Evolutionary conservation across 2,113 vertebrate genomes (phyloP), one percentile per base, ranked within the genome.

Genomic region (Colaptes auratus): DNA sequence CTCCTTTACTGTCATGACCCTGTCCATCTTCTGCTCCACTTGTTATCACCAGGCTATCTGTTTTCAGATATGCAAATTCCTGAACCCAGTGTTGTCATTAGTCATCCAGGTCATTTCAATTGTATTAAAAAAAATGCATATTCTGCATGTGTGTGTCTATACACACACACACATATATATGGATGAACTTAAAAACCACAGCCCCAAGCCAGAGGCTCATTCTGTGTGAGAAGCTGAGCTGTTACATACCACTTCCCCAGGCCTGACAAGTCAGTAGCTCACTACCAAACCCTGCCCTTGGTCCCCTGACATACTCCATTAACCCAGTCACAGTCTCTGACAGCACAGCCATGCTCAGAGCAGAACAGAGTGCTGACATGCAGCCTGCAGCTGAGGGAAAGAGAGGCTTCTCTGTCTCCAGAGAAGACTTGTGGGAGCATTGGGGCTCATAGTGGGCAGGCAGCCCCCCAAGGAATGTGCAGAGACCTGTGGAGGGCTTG

Each of bases 171-270:
- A 23, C 12, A 20, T 27, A 65, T 30, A 72, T 63, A 39, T 28
- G n/a, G 23, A 86, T 16, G 76, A 88, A 88, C 50, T 76, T 36
- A 89, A 86, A 96, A 96, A 15, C 70, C 76, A 94, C 69, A 93
- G 91, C 72, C 77, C 63, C 48, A 55, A 84, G 89, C 90, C 90
- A 95, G 75, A 92, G 52, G 76, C 70, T 94, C 61, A 20, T 58
- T 96, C 92, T 92, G 16, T 83, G 92, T 35, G 89, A 92, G 95
- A 96, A 90, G 74, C 65, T n/a, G 86, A 95, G 86, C 88, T 96
- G 75, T 78, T 94, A 88, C 66, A 93, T 75, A 94, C 90, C 79
- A 94, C 88, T 97, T 96, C 92, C 89, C 93, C 80, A 85, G 91
- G 88, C 88, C 76, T 94, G 88, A 95, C 86, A 78, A 96, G 81